These are phyloP conservation scores for Sycophila texana DNA, from an alignment of 2,888 invertebrate genomes.

Conservation along the genomic window DNA sequence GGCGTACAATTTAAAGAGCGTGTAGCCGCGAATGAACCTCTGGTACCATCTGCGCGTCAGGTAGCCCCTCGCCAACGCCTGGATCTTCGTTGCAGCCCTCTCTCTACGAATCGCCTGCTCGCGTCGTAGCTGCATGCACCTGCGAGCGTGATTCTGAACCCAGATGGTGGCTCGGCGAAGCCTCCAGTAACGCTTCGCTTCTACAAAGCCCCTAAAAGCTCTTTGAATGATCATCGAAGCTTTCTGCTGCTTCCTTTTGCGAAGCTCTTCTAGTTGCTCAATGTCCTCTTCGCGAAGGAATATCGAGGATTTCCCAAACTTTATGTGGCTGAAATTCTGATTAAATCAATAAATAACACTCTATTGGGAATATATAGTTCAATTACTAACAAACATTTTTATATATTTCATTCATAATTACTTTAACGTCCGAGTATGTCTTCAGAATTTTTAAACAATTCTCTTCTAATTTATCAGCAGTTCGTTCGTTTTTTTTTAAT, in stretches of 20 bases:
- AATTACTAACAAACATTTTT: neutral
- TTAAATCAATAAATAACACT: neutral
- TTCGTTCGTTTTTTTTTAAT: conserved; percentile 85
- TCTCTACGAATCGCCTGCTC: neutral
- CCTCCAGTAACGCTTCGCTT: neutral
- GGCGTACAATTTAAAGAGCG: neutral
- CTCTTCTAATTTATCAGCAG: conserved; percentile 80
- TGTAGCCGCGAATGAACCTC: neutral
- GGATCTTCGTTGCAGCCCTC: conserved; percentile 1
- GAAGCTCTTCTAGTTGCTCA: neutral
- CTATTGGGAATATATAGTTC: neutral
- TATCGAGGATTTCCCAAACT: conserved; percentile 4
- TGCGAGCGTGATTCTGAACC: conserved; percentile 20
- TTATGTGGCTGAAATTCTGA: neutral
- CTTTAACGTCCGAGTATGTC: neutral
- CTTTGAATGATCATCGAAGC: conserved; percentile 30
- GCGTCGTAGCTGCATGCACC: neutral
- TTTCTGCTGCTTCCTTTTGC: neutral
- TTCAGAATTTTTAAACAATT: conserved; percentile 85
- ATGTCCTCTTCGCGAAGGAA: neutral
- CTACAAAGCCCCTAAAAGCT: neutral
- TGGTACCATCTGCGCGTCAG: neutral
- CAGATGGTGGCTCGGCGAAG: neutral
- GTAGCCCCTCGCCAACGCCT: neutral
- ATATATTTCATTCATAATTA: neutral